Conservation (phyloP, 2,797 vertebrate genomes). For the Paratrypauchen microcephalus region DNA sequence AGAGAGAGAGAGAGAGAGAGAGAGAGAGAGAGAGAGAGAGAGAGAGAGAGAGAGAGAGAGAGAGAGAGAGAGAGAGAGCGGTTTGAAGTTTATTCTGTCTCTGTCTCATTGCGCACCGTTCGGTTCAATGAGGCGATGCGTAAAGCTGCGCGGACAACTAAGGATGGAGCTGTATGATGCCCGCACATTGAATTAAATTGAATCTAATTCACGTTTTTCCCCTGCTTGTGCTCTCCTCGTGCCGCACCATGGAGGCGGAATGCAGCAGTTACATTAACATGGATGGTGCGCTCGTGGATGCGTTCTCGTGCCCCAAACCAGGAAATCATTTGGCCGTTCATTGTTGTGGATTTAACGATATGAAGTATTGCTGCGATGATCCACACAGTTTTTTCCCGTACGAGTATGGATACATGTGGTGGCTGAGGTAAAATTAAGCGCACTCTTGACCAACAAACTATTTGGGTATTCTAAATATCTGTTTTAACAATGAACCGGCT, state of each 20-base stretch:
- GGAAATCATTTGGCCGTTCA: slow-evolving; percentile 79
- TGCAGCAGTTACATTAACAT: slow-evolving; percentile 86
- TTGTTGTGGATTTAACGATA: slow-evolving; percentile 92
- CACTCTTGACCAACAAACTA: neutral
- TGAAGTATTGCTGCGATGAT: slow-evolving; percentile 94
- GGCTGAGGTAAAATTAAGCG: slow-evolving; percentile 84
- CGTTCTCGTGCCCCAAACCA: slow-evolving; percentile 85
- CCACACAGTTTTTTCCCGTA: slow-evolving; percentile 92
- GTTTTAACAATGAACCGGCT: neutral
- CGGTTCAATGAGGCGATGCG: neutral
- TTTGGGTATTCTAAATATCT: neutral
- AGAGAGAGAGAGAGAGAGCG: neutral
- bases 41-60: neutral
- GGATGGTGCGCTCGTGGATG: slow-evolving; percentile 78
- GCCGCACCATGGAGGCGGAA: slow-evolving; percentile 80
- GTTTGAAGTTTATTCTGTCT: slow-evolving; percentile 25
- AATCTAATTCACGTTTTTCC: too few relatives aligned
- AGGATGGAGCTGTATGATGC: neutral
- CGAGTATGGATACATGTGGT: slow-evolving; percentile 94
- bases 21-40: neutral
- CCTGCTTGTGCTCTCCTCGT: neutral
- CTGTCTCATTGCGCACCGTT: neutral
- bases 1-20: neutral
- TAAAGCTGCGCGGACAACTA: neutral
- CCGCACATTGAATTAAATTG: neutral